Percentiles rank a stretch among this genome's conserved stretches.
phyloP scores from a whole-genome alignment of 2,888 invertebrate genomes.

The Hyalella azteca region DNA sequence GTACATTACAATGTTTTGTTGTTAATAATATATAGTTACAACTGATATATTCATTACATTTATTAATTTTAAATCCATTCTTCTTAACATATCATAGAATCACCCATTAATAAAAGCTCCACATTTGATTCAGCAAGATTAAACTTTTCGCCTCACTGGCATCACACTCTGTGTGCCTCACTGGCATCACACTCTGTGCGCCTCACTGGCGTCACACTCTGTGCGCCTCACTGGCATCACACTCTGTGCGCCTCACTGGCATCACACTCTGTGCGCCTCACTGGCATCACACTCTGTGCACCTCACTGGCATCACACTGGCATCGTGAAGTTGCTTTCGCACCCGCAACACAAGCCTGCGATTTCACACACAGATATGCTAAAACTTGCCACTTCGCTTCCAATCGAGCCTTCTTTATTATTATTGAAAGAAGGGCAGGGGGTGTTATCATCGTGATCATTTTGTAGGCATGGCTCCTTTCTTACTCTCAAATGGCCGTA shows the following conservation, averaged over 20 bases:
- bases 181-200: no score
- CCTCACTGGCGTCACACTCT: neutral
- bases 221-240: neutral
- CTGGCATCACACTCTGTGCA: neutral
- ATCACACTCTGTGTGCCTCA: no score
- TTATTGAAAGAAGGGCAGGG: constrained; percentile 32
- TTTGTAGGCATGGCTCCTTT: neutral
- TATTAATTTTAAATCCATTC: no score
- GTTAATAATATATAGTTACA: no score
- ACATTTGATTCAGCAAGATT: no score
- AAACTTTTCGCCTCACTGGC: no score
- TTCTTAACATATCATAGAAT: no score
- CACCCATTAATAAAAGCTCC: no score
- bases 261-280: neutral
- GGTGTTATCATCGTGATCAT: constrained; percentile 35
- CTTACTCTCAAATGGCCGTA: neutral
- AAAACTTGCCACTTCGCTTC: constrained; percentile 11
- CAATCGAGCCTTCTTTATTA: constrained; percentile 34
- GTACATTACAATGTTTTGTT: no score
- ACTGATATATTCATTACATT: no score
- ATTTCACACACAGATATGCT: constrained; percentile 21
- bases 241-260: neutral
- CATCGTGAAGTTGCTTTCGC: neutral
- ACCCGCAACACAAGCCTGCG: neutral
- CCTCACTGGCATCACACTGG: neutral